A percentile compares a stretch with the other conserved stretches of the same genome.
phyloP scores from a whole-genome alignment of 2,888 invertebrate genomes.

The Eristalinus aeneus region DNA sequence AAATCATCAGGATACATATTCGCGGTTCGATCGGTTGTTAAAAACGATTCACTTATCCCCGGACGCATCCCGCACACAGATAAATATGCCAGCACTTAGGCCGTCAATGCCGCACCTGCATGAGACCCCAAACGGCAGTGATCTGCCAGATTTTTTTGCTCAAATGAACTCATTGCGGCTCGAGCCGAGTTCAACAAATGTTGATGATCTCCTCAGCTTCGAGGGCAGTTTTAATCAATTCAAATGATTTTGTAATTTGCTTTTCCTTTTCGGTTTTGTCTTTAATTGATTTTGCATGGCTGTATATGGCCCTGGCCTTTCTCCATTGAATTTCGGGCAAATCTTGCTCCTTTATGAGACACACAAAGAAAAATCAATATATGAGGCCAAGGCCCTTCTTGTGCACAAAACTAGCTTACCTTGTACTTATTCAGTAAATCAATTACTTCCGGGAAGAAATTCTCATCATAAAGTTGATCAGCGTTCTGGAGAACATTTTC shows the following conservation, averaged over 20 bases:
- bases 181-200: slow-evolving; percentile 25
- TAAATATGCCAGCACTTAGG: slow-evolving; percentile 32
- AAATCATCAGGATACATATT: slow-evolving; percentile 59
- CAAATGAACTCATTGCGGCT: slow-evolving; percentile 29
- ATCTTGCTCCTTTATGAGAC: slow-evolving; percentile 79
- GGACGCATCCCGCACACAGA: slow-evolving; percentile 66
- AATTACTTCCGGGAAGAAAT: slow-evolving; percentile 85
- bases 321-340: slow-evolving; percentile 92
- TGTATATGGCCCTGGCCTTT: slow-evolving; percentile 88
- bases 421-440: slow-evolving; percentile 83
- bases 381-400: slow-evolving; percentile 4
- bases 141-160: slow-evolving; percentile 35
- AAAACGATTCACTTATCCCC: slow-evolving; percentile 69
- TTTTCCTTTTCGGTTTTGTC: slow-evolving; percentile 83
- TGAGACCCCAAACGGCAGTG: slow-evolving; percentile 16
- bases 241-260: slow-evolving; percentile 86
- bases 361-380: slow-evolving; percentile 24
- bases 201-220: slow-evolving; percentile 73
- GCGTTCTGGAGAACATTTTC: slow-evolving; percentile 83
- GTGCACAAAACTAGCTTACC: slow-evolving; percentile 78
- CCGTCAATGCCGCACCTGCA: slow-evolving; percentile 43
- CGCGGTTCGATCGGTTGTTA: slow-evolving; percentile 64
- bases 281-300: slow-evolving; percentile 85
- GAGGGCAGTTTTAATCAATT: slow-evolving; percentile 84
- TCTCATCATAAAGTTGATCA: slow-evolving; percentile 85